Conservation (phyloP, 2,797 vertebrate genomes). For the Neosalanx taihuensis region DNA sequence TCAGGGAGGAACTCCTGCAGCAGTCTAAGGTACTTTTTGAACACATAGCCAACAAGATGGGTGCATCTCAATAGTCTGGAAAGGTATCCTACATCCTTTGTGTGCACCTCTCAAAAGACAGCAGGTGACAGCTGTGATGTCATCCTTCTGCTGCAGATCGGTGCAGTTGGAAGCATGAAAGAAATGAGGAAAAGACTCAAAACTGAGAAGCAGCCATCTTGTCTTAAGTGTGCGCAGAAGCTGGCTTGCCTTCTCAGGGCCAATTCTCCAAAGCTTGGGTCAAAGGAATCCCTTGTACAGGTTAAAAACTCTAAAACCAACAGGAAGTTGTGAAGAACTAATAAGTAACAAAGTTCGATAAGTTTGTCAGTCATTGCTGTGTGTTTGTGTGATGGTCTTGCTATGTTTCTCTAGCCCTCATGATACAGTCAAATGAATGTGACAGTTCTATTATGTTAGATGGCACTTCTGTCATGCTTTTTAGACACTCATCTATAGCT, state of each 20-base stretch:
- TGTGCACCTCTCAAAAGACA: conserved; percentile 24
- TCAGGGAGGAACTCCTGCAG: conserved; percentile 50
- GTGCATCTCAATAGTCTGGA: conserved; percentile 25
- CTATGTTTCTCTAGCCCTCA: conserved; percentile 11
- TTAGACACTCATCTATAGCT: not conserved
- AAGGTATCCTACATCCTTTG: conserved; percentile 21
- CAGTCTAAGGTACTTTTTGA: conserved; percentile 64
- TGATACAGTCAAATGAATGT: conserved; percentile 4
- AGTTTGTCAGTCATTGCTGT: conserved; percentile 18
- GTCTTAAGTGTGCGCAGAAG: conserved; percentile 18
- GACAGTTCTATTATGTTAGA: conserved; percentile 4
- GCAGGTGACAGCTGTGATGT: conserved; percentile 36
- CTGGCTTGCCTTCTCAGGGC: not conserved
- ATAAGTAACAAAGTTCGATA: conserved; percentile 32
- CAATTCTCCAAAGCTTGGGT: conserved; percentile 20
- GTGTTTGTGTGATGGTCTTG: not conserved
- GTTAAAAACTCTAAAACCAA: conserved; percentile 22
- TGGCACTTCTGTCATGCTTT: not conserved
- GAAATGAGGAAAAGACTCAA: conserved; percentile 36
- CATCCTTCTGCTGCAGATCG: conserved; percentile 15
- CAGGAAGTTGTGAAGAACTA: conserved; percentile 41
- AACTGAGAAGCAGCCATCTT: conserved; percentile 19
- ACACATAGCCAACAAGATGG: conserved; percentile 33
- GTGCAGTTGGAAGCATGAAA: not conserved
- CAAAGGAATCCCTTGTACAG: conserved; percentile 4